A percentile compares a stretch with the other conserved stretches of the same genome.
These are phyloP conservation scores for Cotesia glomerata DNA, from an alignment of 1,140 invertebrate genomes.

Conservation along the genomic window DNA sequence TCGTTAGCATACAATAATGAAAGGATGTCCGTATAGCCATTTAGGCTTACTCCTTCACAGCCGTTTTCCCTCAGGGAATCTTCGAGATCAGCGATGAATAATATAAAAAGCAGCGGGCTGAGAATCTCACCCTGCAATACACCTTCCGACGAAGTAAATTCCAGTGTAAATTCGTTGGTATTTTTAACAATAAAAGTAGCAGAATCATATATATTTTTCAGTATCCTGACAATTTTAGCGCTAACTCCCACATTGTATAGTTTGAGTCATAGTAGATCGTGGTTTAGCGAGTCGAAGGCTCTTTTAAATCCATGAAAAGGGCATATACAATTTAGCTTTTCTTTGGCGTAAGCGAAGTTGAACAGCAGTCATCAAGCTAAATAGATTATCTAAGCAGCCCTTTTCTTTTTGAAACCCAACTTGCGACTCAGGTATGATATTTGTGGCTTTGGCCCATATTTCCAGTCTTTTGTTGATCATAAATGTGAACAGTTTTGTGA, in stretches of 20 bases:
- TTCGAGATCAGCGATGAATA: constrained; percentile 31
- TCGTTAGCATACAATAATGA: no score
- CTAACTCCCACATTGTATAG: background rate
- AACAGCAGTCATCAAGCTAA: constrained; percentile 25
- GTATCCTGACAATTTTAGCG: background rate
- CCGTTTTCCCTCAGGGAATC: constrained; percentile 22
- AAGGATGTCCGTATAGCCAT: no score
- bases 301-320: no score
- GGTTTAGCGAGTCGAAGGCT: no score
- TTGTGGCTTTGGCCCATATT: constrained; percentile 28
- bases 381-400: constrained; percentile 37
- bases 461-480: constrained; percentile 27
- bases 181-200: no score
- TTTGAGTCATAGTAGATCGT: constrained; percentile 10
- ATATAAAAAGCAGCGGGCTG: constrained; percentile 30
- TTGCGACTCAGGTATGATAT: constrained; percentile 35
- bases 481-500: constrained; percentile 36
- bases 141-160: constrained; percentile 4
- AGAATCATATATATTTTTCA: background rate
- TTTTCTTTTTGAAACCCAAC: constrained; percentile 33
- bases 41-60: constrained; percentile 19
- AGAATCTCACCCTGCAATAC: no score
- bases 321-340: background rate
- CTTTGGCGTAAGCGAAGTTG: constrained; percentile 19
- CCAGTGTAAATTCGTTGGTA: no score